phyloP scores from a whole-genome alignment of 2,888 invertebrate species.

The Odontocolon sp. region DNA sequence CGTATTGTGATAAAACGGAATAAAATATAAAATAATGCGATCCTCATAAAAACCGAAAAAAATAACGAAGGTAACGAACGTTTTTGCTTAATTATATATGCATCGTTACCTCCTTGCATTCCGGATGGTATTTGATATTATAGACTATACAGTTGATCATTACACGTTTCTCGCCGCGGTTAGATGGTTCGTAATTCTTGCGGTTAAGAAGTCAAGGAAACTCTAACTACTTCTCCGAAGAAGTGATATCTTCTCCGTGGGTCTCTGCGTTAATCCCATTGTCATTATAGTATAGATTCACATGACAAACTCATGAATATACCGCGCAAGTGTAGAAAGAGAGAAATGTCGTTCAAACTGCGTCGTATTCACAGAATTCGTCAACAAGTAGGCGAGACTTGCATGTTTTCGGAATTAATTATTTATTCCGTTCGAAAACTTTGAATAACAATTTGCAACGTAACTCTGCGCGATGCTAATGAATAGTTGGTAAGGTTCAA shows the following conservation, averaged over 20 bases:
- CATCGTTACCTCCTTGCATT: too few relatives aligned
- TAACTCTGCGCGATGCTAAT: conserved; percentile 4
- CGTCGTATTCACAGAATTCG: neutral
- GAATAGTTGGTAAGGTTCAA: conserved; percentile 1
- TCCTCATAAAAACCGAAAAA: too few relatives aligned
- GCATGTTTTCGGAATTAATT: conserved; percentile 30
- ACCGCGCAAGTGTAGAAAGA: conserved; percentile 9
- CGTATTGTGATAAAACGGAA: too few relatives aligned
- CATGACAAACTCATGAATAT: conserved; percentile 35
- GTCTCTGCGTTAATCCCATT: conserved; percentile 38
- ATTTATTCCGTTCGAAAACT: conserved; percentile 32
- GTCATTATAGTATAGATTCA: conserved; percentile 32
- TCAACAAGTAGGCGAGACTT: conserved; percentile 1
- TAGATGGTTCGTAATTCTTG: neutral
- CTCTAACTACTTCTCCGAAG: too few relatives aligned
- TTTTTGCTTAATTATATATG: too few relatives aligned
- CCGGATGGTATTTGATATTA: too few relatives aligned
- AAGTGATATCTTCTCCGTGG: conserved; percentile 17
- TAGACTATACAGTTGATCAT: too few relatives aligned
- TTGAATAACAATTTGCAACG: conserved; percentile 27
- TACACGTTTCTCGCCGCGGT: neutral
- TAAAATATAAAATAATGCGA: too few relatives aligned
- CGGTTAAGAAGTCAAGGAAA: conserved; percentile 48
- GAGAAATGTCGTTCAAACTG: conserved; percentile 25
- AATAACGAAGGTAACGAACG: too few relatives aligned